Evolutionary conservation across 1,140 invertebrate genomes (phyloP).

Genomic region (Ceratosolen fusciceps): DNA sequence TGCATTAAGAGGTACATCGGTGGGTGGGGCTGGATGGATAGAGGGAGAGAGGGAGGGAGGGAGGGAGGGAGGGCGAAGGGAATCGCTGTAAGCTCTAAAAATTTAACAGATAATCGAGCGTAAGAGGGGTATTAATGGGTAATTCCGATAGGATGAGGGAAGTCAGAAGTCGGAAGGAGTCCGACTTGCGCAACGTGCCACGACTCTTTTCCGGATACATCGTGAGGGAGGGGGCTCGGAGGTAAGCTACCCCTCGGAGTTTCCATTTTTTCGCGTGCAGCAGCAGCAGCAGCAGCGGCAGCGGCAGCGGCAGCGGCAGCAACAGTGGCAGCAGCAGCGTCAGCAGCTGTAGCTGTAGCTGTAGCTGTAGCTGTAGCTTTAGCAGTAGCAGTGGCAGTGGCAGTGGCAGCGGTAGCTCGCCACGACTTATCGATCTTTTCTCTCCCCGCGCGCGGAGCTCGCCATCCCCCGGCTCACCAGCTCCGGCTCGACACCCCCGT

Average conservation of each 20-base stretch:
- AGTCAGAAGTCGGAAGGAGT: background rate
- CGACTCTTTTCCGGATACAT: background rate
- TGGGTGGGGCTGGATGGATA: too few relatives aligned
- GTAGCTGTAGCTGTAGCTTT: constrained; percentile 35
- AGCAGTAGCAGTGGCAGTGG: constrained; percentile 4
- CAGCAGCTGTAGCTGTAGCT: constrained; percentile 21
- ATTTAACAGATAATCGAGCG: constrained; percentile 12
- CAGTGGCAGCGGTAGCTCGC: constrained; percentile 40
- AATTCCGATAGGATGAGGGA: background rate
- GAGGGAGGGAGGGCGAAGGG: too few relatives aligned
- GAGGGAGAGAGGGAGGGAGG: too few relatives aligned
- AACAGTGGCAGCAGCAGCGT: constrained; percentile 38
- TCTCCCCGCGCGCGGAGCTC: constrained; percentile 28
- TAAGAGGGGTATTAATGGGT: constrained; percentile 30
- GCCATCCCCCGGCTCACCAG: background rate
- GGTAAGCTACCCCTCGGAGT: background rate
- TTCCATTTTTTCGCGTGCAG: constrained; percentile 33
- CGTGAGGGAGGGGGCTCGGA: background rate
- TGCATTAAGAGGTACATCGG: too few relatives aligned
- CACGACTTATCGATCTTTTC: constrained; percentile 46
- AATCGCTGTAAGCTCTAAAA: too few relatives aligned
- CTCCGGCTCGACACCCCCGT: background rate
- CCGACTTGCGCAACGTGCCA: background rate
- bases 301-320: constrained; percentile 24
- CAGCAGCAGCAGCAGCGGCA: constrained; percentile 37